Conservation (phyloP, 2,888 invertebrate species). For the Acrocyrtus sp. region DNA sequence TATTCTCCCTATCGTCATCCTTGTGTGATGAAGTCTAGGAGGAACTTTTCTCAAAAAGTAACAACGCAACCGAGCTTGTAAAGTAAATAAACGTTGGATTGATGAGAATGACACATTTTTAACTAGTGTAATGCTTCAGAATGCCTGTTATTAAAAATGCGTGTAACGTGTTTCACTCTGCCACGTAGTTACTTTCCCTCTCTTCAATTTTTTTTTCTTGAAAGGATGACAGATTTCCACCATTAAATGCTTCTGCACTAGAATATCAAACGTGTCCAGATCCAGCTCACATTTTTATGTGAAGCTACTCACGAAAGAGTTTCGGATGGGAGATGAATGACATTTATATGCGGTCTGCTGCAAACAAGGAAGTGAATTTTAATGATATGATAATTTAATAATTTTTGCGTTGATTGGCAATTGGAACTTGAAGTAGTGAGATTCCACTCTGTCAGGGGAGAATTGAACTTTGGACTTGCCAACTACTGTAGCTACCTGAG, state of each 20-base stretch:
- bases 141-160: too few relatives aligned
- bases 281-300: conserved; percentile 17
- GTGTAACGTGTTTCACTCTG: too few relatives aligned
- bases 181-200: too few relatives aligned
- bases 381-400: conserved; percentile 19
- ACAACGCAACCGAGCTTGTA: neutral
- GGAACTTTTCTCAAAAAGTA: neutral
- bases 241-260: conserved; percentile 16
- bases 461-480: neutral
- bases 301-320: too few relatives aligned
- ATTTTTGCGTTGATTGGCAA: conserved; percentile 12
- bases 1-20: too few relatives aligned
- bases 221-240: conserved; percentile 19
- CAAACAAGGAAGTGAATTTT: conserved; percentile 4
- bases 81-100: conserved; percentile 17
- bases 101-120: conserved; percentile 20
- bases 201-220: too few relatives aligned
- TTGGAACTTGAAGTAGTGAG: neutral
- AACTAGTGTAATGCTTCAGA: too few relatives aligned
- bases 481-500: too few relatives aligned
- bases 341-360: too few relatives aligned
- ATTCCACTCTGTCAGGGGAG: too few relatives aligned
- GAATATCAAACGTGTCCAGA: conserved; percentile 22
- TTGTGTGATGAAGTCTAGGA: neutral
- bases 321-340: too few relatives aligned